Percentiles rank a stretch among this genome's conserved stretches.
Conservation (phyloP, 37 sponge, comb jelly and placozoan species). For the Aphrocallistes beatrix region DNA sequence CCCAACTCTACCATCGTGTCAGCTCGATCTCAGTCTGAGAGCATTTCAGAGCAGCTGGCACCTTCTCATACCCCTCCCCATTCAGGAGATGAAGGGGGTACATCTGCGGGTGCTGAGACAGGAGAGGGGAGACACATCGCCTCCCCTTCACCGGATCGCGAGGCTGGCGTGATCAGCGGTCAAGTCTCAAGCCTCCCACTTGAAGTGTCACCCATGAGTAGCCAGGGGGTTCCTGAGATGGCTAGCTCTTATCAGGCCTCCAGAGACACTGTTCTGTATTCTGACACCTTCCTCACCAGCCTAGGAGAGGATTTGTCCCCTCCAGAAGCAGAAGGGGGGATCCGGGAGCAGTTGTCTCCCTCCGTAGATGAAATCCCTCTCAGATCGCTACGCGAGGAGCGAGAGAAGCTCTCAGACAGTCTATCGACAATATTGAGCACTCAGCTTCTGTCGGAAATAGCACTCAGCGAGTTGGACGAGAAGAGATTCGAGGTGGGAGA, state of each 20-base stretch:
- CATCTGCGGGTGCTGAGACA: not conserved
- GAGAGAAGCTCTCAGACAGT: not conserved
- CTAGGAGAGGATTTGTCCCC: not conserved
- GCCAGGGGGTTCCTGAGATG: not conserved
- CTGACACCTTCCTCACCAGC: conserved; percentile 3
- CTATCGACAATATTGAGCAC: not conserved
- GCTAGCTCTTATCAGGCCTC: not conserved
- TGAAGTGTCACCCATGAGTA: not conserved
- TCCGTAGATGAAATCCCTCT: not conserved
- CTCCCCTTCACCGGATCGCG: not conserved
- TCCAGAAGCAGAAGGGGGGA: not conserved
- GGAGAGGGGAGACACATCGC: not conserved
- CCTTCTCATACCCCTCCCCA: not conserved
- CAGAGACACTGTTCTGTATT: not conserved
- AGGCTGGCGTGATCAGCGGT: no score
- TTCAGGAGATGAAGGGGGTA: not conserved
- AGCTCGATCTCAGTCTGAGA: not conserved
- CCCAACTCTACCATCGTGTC: not conserved
- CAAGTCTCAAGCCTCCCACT: not conserved
- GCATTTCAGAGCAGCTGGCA: not conserved
- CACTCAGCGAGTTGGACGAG: not conserved
- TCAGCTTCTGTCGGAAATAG: not conserved
- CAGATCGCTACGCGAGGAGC: not conserved
- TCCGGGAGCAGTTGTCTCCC: not conserved
- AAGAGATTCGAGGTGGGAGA: not conserved